Base-by-base conservation (phyloP, 2,797 vertebrate genomes). In the Perodicticus potto region DNA sequence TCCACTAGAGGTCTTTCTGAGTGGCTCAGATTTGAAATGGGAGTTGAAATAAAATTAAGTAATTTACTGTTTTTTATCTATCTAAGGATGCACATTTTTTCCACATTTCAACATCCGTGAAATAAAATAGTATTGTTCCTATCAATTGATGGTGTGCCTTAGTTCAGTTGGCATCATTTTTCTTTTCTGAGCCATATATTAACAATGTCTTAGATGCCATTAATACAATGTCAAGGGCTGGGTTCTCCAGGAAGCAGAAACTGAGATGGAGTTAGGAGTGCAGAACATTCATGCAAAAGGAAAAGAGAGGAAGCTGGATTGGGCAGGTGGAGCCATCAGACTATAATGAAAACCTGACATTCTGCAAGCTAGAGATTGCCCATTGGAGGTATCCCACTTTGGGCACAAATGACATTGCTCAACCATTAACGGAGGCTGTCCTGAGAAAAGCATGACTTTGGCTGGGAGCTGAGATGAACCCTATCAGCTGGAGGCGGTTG, bases 21-120 rank as follows among this genome's bases (percentile, higher is more conserved):
- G 53, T 67, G 57, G 25, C 85, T 83, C 43, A 82, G n/a, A 90
- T 70, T 82, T 88, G n/a, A 97, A 95, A 86, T 57, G 34, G n/a
- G 34, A 92, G 25, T 93, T 92, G n/a, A 92, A 78, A 40, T 84
- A 81, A 73, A 92, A 70, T 81, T 77, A 82, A 82, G 17, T 55
- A 45, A 69, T 49, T 91, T 27, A 84, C 32, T 11, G 55, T 19
- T 81, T 91, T 86, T 73, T 80, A 55, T 80, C 83, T 93, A 29
- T 91, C 92, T 93, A 63, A 78, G 23, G 12, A 29, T 29, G 5
- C 61, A 63, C 7, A 3, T 73, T 89, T 96, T 61, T 88, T 90
- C 45, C 7, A n/a, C 23, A 88, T 80, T 93, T 92, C 45, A 57
- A 65, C 65, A 37, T 85, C 29, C 92, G 77, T 87, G 70, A 95